A percentile compares a stretch with the other conserved stretches of the same genome.
phyloP scores from a whole-genome alignment of 2,888 invertebrate species.

The Hydroisotoma schaefferi region DNA sequence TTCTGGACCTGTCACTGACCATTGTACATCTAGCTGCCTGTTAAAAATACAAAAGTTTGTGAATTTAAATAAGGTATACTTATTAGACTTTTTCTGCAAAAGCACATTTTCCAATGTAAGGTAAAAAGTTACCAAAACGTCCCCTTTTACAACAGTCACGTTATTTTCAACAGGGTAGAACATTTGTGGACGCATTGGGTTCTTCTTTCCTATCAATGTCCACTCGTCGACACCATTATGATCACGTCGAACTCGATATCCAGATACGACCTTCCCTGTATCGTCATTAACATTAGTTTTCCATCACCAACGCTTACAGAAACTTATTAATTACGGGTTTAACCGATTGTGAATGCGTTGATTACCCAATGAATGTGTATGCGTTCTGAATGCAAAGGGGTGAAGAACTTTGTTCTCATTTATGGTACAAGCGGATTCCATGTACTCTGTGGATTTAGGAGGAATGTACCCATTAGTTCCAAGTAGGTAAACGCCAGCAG shows the following conservation, averaged over 20 bases:
- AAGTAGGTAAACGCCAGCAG: slow-evolving; percentile 86
- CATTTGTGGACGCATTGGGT: slow-evolving; percentile 89
- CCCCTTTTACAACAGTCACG: slow-evolving; percentile 63
- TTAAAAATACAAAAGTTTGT: slow-evolving; percentile 42
- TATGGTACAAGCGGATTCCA: slow-evolving; percentile 87
- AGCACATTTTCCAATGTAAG: too few species aligned
- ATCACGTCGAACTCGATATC: slow-evolving; percentile 67
- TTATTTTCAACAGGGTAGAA: slow-evolving; percentile 75
- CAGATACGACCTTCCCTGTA: slow-evolving; percentile 76
- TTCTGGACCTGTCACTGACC: slow-evolving; percentile 65
- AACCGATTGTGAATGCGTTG: too few species aligned
- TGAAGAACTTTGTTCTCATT: slow-evolving; percentile 76
- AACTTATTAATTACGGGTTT: too few species aligned
- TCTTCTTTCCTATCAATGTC: slow-evolving; percentile 72
- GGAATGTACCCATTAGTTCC: slow-evolving; percentile 81
- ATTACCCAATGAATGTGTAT: slow-evolving; percentile 81
- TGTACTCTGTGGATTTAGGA: slow-evolving; percentile 66
- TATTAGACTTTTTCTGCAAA: not conserved
- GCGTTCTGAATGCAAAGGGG: slow-evolving; percentile 93
- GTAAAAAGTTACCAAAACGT: slow-evolving; percentile 62
- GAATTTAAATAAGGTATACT: not conserved
- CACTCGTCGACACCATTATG: slow-evolving; percentile 63
- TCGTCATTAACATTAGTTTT: too few species aligned
- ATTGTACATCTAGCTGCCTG: slow-evolving; percentile 89
- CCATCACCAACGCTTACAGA: too few species aligned